These are phyloP conservation scores for Triplophysa dalaica DNA, from an alignment of 2,113 vertebrate species.

Conservation along the genomic window DNA sequence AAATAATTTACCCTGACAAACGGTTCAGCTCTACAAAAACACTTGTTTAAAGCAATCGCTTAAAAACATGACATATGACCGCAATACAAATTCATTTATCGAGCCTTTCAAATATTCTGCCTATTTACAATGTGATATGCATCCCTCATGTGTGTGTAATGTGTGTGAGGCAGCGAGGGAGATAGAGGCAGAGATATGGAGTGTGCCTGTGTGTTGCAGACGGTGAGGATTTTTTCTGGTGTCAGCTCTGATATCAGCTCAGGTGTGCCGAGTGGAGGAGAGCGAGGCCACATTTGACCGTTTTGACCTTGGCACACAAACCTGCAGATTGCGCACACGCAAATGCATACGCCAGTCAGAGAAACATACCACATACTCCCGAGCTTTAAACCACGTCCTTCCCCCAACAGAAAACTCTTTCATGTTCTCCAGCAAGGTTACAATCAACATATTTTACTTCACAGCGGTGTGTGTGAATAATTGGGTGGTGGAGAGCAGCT, in stretches of 20 bases:
- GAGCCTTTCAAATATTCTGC: neutral
- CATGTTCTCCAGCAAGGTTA: slow-evolving; percentile 56
- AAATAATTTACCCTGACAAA: slow-evolving; percentile 43
- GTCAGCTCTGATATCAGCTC: slow-evolving; percentile 36
- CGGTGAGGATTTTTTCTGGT: slow-evolving; percentile 37
- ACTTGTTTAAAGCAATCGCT: slow-evolving; percentile 48
- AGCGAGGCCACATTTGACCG: slow-evolving; percentile 33
- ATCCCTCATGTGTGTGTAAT: neutral
- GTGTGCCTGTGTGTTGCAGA: slow-evolving; percentile 20
- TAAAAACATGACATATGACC: slow-evolving; percentile 43
- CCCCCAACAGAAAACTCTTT: slow-evolving; percentile 47
- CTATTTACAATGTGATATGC: slow-evolving; percentile 28
- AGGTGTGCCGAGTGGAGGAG: slow-evolving; percentile 36
- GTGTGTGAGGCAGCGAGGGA: neutral
- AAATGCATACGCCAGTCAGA: neutral
- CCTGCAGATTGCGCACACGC: slow-evolving; percentile 32
- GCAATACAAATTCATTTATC: slow-evolving; percentile 44
- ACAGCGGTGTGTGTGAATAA: slow-evolving; percentile 31
- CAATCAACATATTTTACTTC: slow-evolving; percentile 21
- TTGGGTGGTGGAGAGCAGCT: slow-evolving; percentile 14
- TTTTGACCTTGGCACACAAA: slow-evolving; percentile 52
- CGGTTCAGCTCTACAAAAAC: neutral
- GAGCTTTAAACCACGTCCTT: slow-evolving; percentile 18
- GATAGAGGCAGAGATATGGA: neutral
- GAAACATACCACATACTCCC: slow-evolving; percentile 36